Conservation (phyloP, 2,888 invertebrate species). For the Chironomus tentans region DNA sequence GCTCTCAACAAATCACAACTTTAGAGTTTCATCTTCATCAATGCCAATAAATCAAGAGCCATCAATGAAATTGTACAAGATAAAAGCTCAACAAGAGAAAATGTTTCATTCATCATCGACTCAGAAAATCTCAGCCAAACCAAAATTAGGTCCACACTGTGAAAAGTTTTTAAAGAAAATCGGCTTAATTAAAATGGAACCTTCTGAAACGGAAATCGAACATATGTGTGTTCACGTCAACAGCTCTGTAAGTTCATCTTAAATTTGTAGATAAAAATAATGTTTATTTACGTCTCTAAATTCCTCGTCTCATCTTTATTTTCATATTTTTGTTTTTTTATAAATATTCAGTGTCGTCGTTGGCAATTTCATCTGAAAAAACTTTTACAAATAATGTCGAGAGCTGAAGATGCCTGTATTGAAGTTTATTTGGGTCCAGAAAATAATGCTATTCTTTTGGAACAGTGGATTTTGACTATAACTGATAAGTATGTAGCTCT, state of each 20-base stretch:
- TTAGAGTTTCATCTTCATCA: background rate
- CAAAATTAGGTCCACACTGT: slow-evolving; percentile 43
- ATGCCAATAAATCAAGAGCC: background rate
- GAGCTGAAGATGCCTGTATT: slow-evolving; percentile 40
- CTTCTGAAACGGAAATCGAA: slow-evolving; percentile 31
- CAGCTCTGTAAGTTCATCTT: slow-evolving; percentile 37
- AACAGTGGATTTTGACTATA: slow-evolving; percentile 42
- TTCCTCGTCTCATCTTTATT: background rate
- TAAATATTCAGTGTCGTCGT: slow-evolving; percentile 34
- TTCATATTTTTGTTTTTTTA: background rate
- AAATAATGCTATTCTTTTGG: slow-evolving; percentile 39
- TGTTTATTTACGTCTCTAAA: background rate
- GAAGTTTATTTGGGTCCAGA: slow-evolving; percentile 42
- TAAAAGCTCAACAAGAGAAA: background rate
- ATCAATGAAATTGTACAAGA: slow-evolving; percentile 3
- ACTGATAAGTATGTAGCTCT: slow-evolving; percentile 37
- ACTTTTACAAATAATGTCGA: slow-evolving; percentile 39
- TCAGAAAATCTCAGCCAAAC: slow-evolving; percentile 26
- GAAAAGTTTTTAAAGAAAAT: slow-evolving; percentile 43
- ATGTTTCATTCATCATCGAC: background rate
- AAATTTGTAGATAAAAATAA: too few species aligned
- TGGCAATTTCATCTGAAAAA: slow-evolving; percentile 42
- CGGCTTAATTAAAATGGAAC: slow-evolving; percentile 40
- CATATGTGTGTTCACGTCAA: slow-evolving; percentile 43
- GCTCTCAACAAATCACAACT: background rate